Base-by-base conservation (phyloP, 2,888 invertebrate genomes). In the Alsophila aescularia region DNA sequence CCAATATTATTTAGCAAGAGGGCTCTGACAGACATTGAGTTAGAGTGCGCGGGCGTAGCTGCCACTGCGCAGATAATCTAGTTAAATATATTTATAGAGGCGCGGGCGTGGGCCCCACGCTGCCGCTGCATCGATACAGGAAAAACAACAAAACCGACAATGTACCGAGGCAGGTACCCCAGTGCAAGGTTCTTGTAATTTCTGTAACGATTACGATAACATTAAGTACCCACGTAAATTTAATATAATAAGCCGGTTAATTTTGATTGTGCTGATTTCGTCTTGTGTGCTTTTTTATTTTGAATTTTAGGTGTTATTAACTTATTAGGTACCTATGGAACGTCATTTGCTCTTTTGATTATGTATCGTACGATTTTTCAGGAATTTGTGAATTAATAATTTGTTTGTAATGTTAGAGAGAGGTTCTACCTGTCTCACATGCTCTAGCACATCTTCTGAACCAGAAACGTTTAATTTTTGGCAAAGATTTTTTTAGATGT, bases 21-120 rank as follows among this genome's bases (percentile, higher is more conserved):
- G 18, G n/a, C 32, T 40, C 10, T 1, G 29, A 37, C 44, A 45
- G 39, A 21, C 43, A 24, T 31, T 42, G 52, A 42, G 29, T 29
- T 50, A 56, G 39, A 42, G 43, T n/a, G 52, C 47, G 35, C 41
- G 34, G 39, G 39, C 49, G 52, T 50, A 32, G 49, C 41, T 51
- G 50, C 51, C 47, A 35, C 48, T 31, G 31, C 48, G 43, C 56
- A 43, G 60, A 60, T 63, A 58, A 63, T 63, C 63, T 61, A 64
- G 50, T 55, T 55, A 55, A 58, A 60, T 61, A 52, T 61, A 59
- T 59, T 58, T 64, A 64, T 64, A 56, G 52, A 42, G 45, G 50
- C 39, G n/a, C 40, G 47, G 8, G 27, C 7, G 27, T 9, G 27
- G 31, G 21, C 40, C 42, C 29, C 48, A 39, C 39, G 42, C 48